Conservation (phyloP, 2,113 vertebrate species). For the Tonatia bakeri region DNA sequence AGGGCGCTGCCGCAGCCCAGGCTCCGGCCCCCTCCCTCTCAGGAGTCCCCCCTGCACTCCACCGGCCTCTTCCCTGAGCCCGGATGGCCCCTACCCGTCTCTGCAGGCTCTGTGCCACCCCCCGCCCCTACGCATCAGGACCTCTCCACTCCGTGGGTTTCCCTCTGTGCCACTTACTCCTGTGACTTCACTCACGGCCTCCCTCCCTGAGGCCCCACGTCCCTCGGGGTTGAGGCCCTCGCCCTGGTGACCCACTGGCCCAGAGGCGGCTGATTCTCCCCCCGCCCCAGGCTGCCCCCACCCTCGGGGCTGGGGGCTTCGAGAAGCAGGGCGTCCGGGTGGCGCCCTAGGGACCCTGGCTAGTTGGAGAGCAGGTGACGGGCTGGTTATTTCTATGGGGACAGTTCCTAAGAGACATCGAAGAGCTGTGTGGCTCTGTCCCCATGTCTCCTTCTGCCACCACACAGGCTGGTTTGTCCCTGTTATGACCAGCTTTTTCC, state of each 20-base stretch:
- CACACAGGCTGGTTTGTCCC: neutral
- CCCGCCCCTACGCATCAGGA: fast-evolving
- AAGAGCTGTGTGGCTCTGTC: neutral
- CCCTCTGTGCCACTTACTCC: neutral
- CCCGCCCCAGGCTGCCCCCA: neutral
- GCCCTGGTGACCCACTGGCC: fast-evolving
- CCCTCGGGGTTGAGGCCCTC: neutral
- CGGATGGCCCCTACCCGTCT: neutral
- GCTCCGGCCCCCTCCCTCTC: neutral
- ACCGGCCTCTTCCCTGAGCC: neutral
- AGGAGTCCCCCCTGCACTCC: no score
- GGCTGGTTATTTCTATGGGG: neutral
- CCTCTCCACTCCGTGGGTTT: neutral
- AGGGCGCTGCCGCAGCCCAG: neutral
- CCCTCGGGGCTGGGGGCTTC: neutral
- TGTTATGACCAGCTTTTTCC: neutral
- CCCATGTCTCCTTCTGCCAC: neutral
- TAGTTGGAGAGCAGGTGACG: neutral
- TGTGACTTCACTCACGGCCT: fast-evolving
- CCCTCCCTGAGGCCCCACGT: neutral
- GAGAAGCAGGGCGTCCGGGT: neutral
- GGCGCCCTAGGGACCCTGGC: neutral
- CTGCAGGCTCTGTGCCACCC: neutral
- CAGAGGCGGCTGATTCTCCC: neutral
- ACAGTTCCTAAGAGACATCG: neutral